Conservation (phyloP, 2,797 vertebrate species). For the Harpagifer antarcticus region DNA sequence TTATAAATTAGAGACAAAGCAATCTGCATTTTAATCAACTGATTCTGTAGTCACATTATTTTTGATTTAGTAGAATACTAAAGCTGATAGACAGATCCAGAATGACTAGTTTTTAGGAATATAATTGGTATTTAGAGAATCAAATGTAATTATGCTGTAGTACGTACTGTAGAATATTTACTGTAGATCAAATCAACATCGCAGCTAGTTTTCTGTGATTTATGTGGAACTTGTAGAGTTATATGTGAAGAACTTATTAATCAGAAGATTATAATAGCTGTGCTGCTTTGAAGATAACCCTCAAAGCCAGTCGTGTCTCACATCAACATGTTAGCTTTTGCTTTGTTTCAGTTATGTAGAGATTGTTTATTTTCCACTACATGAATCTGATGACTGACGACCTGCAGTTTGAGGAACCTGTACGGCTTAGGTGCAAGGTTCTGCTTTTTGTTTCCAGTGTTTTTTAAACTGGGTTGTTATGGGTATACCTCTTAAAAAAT, state of each 20-base stretch:
- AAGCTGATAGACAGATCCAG: neutral
- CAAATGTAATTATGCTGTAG: constrained; percentile 22
- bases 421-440: neutral
- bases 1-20: neutral
- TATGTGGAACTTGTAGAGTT: constrained; percentile 1
- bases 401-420: neutral
- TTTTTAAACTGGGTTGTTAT: neutral
- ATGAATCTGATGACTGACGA: neutral
- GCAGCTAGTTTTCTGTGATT: constrained; percentile 20
- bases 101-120: constrained; percentile 41
- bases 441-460: neutral
- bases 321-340: constrained; percentile 5
- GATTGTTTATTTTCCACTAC: neutral
- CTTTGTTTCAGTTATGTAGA: neutral
- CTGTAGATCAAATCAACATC: constrained; percentile 32
- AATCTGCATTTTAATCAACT: constrained; percentile 3
- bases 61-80: constrained; percentile 5
- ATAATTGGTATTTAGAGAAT: constrained; percentile 19
- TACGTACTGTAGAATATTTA: constrained; percentile 37
- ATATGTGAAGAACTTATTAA: constrained; percentile 35
- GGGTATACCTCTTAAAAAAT: neutral
- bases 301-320: constrained; percentile 4
- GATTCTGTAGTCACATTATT: neutral
- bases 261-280: constrained; percentile 33
- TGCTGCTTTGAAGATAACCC: constrained; percentile 14